These are phyloP conservation scores for Liopterus haemorrhoidalis DNA, from an alignment of 2,888 invertebrate genomes.

Conservation along the genomic window DNA sequence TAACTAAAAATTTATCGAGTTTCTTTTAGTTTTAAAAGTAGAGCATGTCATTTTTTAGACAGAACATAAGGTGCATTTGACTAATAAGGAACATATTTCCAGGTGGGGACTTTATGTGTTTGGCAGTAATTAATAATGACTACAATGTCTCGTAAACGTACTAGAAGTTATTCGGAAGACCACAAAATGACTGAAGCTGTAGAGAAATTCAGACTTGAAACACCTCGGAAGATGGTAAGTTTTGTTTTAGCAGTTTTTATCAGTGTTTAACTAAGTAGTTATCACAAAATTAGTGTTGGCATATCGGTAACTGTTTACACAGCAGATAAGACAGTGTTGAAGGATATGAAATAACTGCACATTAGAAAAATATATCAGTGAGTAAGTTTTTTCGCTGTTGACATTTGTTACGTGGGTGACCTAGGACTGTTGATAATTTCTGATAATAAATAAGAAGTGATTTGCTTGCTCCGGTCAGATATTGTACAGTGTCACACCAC, in stretches of 20 bases:
- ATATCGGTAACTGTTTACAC: not conserved
- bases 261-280: conserved; percentile 1
- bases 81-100: too few relatives aligned
- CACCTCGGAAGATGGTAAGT: conserved; percentile 17
- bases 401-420: conserved; percentile 14
- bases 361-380: too few relatives aligned
- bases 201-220: not conserved
- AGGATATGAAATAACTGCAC: too few relatives aligned
- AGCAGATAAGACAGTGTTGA: not conserved
- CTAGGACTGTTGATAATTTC: conserved; percentile 15
- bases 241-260: too few relatives aligned
- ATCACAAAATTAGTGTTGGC: conserved; percentile 5
- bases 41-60: conserved; percentile 3
- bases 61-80: conserved; percentile 9
- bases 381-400: conserved; percentile 9
- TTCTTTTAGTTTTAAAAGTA: not conserved
- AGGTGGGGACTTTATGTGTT: conserved; percentile 15
- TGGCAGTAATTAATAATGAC: conserved; percentile 16
- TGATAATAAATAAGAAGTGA: conserved; percentile 17
- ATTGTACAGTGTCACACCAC: conserved; percentile 18
- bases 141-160: conserved; percentile 44
- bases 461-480: conserved; percentile 16
- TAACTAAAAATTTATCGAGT: too few relatives aligned
- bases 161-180: conserved; percentile 44
- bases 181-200: not conserved